Evolutionary conservation across 2,888 invertebrate species (phyloP).

Genomic region (Pseudolycoriella hygida): DNA sequence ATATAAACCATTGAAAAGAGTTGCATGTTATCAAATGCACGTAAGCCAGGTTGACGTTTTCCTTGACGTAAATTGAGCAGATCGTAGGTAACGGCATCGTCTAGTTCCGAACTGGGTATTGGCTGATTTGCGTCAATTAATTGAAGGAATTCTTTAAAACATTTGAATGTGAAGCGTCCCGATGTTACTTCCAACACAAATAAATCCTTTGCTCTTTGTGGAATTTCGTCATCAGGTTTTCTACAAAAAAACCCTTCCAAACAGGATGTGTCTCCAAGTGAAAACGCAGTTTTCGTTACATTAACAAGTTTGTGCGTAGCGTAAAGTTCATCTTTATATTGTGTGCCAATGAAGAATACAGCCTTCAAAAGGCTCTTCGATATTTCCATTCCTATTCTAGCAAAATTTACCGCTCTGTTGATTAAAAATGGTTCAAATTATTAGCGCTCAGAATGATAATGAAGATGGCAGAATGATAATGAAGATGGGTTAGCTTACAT

Average conservation of each 20-base stretch:
- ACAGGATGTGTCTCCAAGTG: slow-evolving; percentile 1
- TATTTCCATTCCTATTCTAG: slow-evolving; percentile 25
- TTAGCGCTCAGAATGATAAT: neutral
- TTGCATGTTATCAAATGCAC: slow-evolving; percentile 24
- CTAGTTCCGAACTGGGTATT: slow-evolving; percentile 18
- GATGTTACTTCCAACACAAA: neutral
- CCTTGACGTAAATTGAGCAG: slow-evolving; percentile 19
- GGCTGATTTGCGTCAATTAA: slow-evolving; percentile 1
- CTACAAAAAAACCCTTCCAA: slow-evolving; percentile 1
- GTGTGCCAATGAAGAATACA: slow-evolving; percentile 20
- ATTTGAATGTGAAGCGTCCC: neutral
- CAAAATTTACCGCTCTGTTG: slow-evolving; percentile 19
- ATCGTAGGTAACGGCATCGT: slow-evolving; percentile 21
- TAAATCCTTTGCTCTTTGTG: neutral
- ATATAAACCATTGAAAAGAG: slow-evolving; percentile 25
- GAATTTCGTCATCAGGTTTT: neutral
- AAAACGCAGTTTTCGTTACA: neutral
- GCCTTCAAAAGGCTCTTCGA: slow-evolving; percentile 22
- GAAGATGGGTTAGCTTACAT: slow-evolving; percentile 16
- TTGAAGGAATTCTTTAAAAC: neutral
- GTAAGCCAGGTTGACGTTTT: slow-evolving; percentile 22
- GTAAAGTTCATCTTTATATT: slow-evolving; percentile 18
- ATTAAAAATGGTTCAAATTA: too few relatives aligned
- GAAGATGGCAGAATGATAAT: neutral
- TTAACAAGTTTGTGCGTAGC: neutral